These are phyloP conservation scores for Carlito syrichta DNA, from an alignment of 2,113 vertebrate species.

Conservation along the genomic window DNA sequence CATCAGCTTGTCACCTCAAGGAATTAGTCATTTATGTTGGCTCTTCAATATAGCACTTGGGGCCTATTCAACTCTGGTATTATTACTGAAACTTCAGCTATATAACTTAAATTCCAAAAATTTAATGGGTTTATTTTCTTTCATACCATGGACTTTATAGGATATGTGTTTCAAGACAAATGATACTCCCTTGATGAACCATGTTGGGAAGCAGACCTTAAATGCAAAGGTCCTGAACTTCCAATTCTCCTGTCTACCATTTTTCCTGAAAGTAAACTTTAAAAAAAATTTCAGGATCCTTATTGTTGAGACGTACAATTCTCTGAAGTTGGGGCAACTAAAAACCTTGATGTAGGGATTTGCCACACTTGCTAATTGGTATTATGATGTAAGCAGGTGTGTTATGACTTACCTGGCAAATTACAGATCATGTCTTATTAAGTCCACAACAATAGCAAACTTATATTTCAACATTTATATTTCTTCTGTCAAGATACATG, in stretches of 20 bases:
- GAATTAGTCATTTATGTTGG: conserved; percentile 48
- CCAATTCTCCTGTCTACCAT: neutral
- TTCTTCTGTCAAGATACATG: neutral
- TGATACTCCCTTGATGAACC: neutral
- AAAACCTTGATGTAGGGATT: neutral
- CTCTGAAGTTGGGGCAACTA: no score
- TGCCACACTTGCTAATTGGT: neutral
- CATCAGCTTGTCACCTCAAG: neutral
- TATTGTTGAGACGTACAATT: neutral
- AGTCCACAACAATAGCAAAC: neutral
- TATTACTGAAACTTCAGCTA: conserved; percentile 46
- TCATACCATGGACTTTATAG: conserved; percentile 1
- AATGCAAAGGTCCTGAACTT: conserved; percentile 31
- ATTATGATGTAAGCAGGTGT: neutral
- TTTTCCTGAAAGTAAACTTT: neutral
- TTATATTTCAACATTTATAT: neutral
- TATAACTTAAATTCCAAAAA: conserved; percentile 49
- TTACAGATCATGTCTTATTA: neutral
- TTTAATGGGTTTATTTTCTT: conserved; percentile 34
- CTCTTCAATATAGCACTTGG: conserved; percentile 32
- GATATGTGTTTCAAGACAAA: conserved; percentile 29
- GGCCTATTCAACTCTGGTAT: conserved; percentile 19
- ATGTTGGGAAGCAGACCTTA: neutral
- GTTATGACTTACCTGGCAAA: neutral
- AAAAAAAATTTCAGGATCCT: neutral